Base-by-base conservation (phyloP, 92 coral and sea anemone species). In the Phenganax marumi region DNA sequence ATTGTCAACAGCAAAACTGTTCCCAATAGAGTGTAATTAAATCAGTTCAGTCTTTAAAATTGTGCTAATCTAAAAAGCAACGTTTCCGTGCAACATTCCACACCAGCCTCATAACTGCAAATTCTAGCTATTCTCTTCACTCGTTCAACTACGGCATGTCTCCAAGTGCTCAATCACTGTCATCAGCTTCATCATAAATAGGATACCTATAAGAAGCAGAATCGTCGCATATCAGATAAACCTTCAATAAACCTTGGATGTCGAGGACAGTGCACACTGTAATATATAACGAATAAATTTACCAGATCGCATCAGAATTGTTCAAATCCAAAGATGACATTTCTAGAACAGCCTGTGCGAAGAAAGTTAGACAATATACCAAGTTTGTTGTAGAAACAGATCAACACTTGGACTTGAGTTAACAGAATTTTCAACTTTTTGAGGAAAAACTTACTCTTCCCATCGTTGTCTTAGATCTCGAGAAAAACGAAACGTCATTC, bases 401-500 rank as follows among this genome's bases (percentile, higher is more conserved):
- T 47, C 26, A 51, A 18, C 50, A 74, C 0, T 48, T 10, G 23
- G 39, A 77, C 11, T 5, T 43, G 64, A 39, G 39, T 13, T 24
- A 39, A 77, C 26, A 60, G 1, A n/a, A 5, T 33, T 33, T 0
- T 33, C 43, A 33, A 33, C 43, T 33, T 33, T 33, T 33, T 2
- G 43, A 49, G 51, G 55, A 12, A 72, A 12, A 33, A 52, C 66
- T 62, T 86, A 95, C 98, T 91, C 91, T 92, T 64, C 98, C 98
- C 97, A 95, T 90, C 68, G 97, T 90, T n/a, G 98, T 95, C 76
- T 88, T 95, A 84, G 95, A 90, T 82, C 90, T 95, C 50, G 98
- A 95, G 89, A 95, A 95, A 91, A 95, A 95, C 12, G 95, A 91
- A 43, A 95, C 98, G 66, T 96, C 95, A 86, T 96, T 96, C 89